phyloP scores from a whole-genome alignment of 2,113 vertebrate species.

The Oceanites oceanicus region DNA sequence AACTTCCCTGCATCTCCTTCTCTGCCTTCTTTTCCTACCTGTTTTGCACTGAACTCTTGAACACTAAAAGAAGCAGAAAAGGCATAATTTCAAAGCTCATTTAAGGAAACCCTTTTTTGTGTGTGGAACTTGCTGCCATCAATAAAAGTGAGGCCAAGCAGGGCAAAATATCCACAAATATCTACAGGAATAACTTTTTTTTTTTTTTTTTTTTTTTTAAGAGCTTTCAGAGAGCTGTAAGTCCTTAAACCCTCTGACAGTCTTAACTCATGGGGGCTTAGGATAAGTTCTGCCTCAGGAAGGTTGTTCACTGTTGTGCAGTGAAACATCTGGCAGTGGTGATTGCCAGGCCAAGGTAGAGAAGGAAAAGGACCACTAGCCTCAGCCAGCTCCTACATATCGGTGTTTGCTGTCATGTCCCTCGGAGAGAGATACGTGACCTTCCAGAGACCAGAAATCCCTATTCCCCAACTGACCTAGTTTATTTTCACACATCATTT shows the following conservation, averaged over 20 bases:
- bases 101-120: not conserved
- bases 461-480: not conserved
- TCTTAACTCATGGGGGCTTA: not conserved
- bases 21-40: not conserved
- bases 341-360: not conserved
- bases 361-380: not conserved
- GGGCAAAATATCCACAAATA: not conserved
- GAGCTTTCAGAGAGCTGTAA: not conserved
- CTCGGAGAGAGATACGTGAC: not conserved
- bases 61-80: not conserved
- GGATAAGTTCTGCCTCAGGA: not conserved
- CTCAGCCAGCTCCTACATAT: not conserved
- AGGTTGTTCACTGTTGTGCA: not conserved
- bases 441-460: not conserved
- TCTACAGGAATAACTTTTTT: not conserved
- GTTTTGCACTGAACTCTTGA: not conserved
- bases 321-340: not conserved
- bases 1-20: not conserved
- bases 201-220: not conserved
- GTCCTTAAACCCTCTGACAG: not conserved
- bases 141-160: not conserved
- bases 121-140: not conserved
- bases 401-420: not conserved
- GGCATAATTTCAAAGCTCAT: not conserved
- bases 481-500: not conserved